phyloP scores from a whole-genome alignment of 2,113 vertebrate species.

The Bungarus multicinctus region DNA sequence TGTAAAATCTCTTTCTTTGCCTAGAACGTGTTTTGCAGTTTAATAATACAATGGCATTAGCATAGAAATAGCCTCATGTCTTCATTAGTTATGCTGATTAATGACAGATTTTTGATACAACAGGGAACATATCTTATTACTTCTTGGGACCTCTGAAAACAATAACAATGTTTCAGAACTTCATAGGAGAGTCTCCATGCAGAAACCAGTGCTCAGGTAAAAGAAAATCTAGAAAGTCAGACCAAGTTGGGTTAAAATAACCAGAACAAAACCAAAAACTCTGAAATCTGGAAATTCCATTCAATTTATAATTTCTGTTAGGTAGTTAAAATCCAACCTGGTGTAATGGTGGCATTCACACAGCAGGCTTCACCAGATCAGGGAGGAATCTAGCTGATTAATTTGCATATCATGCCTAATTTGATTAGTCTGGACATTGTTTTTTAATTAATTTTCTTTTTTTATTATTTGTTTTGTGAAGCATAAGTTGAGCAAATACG shows the following conservation, averaged over 20 bases:
- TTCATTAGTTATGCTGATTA: slow-evolving; percentile 50
- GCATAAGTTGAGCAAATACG: too few relatives aligned
- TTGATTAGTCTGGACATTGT: too few relatives aligned
- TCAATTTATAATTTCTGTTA: background rate
- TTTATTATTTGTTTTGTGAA: too few relatives aligned
- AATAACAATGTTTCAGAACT: background rate
- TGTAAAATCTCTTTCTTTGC: slow-evolving; percentile 5
- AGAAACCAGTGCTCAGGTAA: background rate
- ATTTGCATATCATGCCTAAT: background rate
- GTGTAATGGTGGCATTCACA: background rate
- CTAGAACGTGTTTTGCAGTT: background rate
- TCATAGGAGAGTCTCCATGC: background rate
- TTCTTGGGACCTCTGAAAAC: background rate
- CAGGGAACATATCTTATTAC: slow-evolving; percentile 6
- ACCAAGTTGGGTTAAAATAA: too few relatives aligned
- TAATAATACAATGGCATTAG: slow-evolving; percentile 23
- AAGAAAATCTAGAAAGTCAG: background rate
- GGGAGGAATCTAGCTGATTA: background rate
- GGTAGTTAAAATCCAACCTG: background rate
- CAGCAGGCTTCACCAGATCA: background rate
- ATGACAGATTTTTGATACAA: slow-evolving; percentile 21
- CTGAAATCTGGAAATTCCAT: too few relatives aligned
- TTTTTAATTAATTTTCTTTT: too few relatives aligned
- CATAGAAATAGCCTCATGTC: slow-evolving; percentile 13
- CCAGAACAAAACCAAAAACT: too few relatives aligned